Evolutionary conservation across 1,140 invertebrate genomes (phyloP).

Genomic region (Aphaenogaster floridana): DNA sequence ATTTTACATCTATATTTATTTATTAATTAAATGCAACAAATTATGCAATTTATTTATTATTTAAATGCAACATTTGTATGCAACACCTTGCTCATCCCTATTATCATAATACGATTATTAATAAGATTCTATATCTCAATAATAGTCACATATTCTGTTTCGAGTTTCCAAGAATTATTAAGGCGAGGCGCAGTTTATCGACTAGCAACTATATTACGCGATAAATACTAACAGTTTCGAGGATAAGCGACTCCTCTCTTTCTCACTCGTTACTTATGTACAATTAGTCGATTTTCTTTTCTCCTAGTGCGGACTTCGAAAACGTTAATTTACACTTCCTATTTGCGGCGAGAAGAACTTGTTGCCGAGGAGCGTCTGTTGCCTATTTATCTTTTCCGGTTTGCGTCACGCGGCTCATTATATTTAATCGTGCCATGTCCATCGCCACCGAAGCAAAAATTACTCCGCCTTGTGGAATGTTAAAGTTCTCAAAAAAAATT

Average conservation of each 20-base stretch:
- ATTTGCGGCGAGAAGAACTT: not conserved
- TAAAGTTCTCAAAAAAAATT: not conserved
- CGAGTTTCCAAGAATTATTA: not conserved
- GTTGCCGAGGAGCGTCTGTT: constrained; percentile 14
- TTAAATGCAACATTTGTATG: not conserved
- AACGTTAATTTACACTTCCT: constrained; percentile 27
- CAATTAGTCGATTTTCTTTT: constrained; percentile 13
- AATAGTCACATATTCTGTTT: not conserved
- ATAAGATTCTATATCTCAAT: not conserved
- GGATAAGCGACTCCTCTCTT: not conserved
- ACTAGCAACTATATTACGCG: not conserved
- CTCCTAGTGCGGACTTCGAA: not conserved
- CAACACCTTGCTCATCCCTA: not conserved
- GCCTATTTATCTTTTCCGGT: constrained; percentile 34
- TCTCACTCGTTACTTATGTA: not conserved
- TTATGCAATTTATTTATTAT: no score
- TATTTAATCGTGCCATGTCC: constrained; percentile 31
- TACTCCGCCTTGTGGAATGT: not conserved
- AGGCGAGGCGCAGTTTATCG: not conserved
- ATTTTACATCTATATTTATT: not conserved
- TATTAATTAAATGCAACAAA: not conserved
- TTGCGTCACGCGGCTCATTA: constrained; percentile 27
- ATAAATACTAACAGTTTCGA: constrained; percentile 5
- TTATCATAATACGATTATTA: not conserved
- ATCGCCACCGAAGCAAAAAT: constrained; percentile 7